phyloP scores from a whole-genome alignment of 2,113 vertebrate genomes.

The Crypturellus undulatus region DNA sequence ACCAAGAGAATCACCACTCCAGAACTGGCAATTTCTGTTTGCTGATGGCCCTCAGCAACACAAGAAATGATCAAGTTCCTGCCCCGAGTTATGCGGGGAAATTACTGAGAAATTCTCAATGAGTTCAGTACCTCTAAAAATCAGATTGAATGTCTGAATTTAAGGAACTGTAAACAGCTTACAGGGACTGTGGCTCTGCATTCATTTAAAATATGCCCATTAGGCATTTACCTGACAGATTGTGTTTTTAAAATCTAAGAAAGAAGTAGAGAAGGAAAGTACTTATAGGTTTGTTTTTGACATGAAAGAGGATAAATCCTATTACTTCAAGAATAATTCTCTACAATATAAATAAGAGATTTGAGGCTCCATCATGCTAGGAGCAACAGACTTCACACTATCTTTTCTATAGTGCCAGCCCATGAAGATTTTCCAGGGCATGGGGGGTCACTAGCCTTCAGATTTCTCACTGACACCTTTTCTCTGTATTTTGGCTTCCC shows the following conservation, averaged over 20 bases:
- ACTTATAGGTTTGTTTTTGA: neutral
- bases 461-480: neutral
- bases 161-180: neutral
- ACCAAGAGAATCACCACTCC: neutral
- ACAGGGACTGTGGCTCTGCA: neutral
- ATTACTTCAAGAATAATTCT: neutral
- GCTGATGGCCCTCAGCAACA: neutral
- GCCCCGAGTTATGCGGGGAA: neutral
- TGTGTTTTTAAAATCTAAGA: neutral
- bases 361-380: neutral
- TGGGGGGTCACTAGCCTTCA: neutral
- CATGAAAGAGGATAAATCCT: neutral
- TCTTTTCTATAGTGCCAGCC: neutral
- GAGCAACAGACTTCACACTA: neutral
- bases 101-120: neutral
- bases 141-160: neutral
- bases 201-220: neutral
- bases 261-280: neutral
- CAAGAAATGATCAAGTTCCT: neutral
- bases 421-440: neutral
- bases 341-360: neutral
- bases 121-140: neutral
- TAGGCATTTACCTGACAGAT: neutral
- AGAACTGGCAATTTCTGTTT: neutral
- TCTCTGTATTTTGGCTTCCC: neutral